Evolutionary conservation across 2,888 invertebrate species (phyloP).

Genomic region (Noctua pronuba): DNA sequence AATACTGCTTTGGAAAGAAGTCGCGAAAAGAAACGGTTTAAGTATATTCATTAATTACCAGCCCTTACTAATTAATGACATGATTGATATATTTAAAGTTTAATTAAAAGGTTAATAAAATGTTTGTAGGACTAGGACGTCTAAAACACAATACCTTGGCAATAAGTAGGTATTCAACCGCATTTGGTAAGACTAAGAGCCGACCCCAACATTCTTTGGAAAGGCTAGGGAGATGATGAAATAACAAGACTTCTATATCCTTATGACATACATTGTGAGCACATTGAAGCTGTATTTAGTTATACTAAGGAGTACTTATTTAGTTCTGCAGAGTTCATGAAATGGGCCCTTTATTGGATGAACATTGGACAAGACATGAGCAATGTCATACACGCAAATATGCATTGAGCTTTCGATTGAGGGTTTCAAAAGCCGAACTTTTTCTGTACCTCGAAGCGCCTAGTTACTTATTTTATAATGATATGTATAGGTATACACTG

Average conservation of each 20-base stretch:
- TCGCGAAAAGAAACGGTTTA: too few species aligned
- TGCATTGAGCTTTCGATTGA: not conserved
- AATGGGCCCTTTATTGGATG: not conserved
- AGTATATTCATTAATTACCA: too few species aligned
- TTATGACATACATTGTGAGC: slow-evolving; percentile 3
- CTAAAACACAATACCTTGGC: slow-evolving; percentile 23
- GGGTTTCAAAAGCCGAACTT: not conserved
- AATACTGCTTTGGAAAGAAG: too few species aligned
- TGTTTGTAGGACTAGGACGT: slow-evolving; percentile 26
- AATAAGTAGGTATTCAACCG: not conserved
- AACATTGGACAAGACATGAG: not conserved
- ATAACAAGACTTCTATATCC: slow-evolving; percentile 12
- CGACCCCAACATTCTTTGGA: slow-evolving; percentile 40
- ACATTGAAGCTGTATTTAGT: not conserved
- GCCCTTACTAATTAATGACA: not conserved
- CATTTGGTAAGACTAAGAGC: slow-evolving; percentile 21
- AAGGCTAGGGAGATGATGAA: slow-evolving; percentile 39
- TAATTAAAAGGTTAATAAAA: slow-evolving; percentile 24
- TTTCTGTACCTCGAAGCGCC: not conserved
- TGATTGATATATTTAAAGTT: not conserved
- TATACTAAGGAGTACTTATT: not conserved
- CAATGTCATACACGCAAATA: not conserved
- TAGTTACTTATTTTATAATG: not conserved
- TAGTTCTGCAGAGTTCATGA: not conserved
- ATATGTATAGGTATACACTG: not conserved